phyloP scores from a whole-genome alignment of 2,888 invertebrate species.

The Octonoba sinensis region DNA sequence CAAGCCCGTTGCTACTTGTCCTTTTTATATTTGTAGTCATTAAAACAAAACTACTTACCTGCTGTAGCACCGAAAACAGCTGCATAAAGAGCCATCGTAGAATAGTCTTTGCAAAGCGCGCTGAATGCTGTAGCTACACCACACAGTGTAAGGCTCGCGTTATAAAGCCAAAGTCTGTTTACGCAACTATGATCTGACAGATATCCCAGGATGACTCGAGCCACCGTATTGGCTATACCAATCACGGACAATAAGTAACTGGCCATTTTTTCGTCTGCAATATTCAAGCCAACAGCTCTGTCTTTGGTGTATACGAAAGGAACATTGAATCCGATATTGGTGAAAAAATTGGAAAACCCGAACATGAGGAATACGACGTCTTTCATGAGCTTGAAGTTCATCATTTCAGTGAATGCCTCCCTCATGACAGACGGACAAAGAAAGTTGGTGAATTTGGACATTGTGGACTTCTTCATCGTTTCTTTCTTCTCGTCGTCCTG shows the following conservation, averaged over 20 bases:
- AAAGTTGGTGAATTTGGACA: slow-evolving; percentile 69
- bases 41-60: slow-evolving; percentile 71
- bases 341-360: slow-evolving; percentile 92
- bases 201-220: slow-evolving; percentile 85
- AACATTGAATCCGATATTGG: slow-evolving; percentile 93
- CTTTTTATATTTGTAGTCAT: too few species aligned
- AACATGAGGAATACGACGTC: slow-evolving; percentile 91
- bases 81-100: slow-evolving; percentile 82
- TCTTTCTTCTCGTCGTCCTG: slow-evolving; percentile 20
- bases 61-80: slow-evolving; percentile 89
- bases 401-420: slow-evolving; percentile 78
- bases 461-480: not conserved
- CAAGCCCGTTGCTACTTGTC: too few species aligned
- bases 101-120: slow-evolving; percentile 81
- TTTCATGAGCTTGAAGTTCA: slow-evolving; percentile 85
- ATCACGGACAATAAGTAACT: slow-evolving; percentile 84
- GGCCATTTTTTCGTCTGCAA: slow-evolving; percentile 74
- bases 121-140: slow-evolving; percentile 87
- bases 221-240: slow-evolving; percentile 90
- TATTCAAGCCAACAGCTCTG: slow-evolving; percentile 77
- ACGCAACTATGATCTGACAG: slow-evolving; percentile 90
- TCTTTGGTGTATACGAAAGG: slow-evolving; percentile 90
- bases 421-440: slow-evolving; percentile 80
- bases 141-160: slow-evolving; percentile 86
- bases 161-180: slow-evolving; percentile 91